Evolutionary conservation across 2,113 vertebrate species (phyloP), one percentile per base, ranked within the genome.

Genomic region (Alaudala cheleensis): DNA sequence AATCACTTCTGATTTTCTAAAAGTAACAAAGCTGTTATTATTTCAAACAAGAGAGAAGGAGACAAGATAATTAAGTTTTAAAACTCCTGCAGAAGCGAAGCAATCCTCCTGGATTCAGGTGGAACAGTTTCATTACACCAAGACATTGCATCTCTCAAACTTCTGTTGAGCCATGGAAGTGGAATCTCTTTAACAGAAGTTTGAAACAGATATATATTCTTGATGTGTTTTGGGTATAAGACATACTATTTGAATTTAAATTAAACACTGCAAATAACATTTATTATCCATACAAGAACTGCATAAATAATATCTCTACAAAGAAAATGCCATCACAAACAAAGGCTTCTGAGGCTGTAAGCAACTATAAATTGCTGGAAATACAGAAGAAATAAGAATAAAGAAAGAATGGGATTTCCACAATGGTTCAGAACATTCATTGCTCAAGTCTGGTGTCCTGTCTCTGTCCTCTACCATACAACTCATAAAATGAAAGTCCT

Each of bases 381-480:
- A 72, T 49, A 65, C 0, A 34, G 57, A 64, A 34, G 31, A 62
- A 57, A 62, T 20, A 65, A 40, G 53, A 73, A 50, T 37, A 74
- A 2, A 54, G 31, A 57, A 53, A 31, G 29, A 64, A 23, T 5
- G 4, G 1, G 2, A 2, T 11, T 56, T 54, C 12, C 15, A 14
- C 50, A 37, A 6, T 19, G 20, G 10, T 25, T 79, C 34, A 60
- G 60, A 76, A 20, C 3, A 22, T 24, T 78, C 13, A 58, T n/a
- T 42, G 62, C 16, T 23, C 47, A 74, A 42, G 4, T 15, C 47
- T 67, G 56, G 16, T 23, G 14, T 81, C 16, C 77, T 62, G 8
- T 49, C 45, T 72, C 45, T 58, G 25, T 50, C 47, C 81, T 78
- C 2, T 17, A 20, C 34, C 24, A 5, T 0, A 24, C 7, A 51